These are phyloP conservation scores for Triplophysa rosa DNA, from an alignment of 2,113 vertebrate genomes.

Conservation along the genomic window DNA sequence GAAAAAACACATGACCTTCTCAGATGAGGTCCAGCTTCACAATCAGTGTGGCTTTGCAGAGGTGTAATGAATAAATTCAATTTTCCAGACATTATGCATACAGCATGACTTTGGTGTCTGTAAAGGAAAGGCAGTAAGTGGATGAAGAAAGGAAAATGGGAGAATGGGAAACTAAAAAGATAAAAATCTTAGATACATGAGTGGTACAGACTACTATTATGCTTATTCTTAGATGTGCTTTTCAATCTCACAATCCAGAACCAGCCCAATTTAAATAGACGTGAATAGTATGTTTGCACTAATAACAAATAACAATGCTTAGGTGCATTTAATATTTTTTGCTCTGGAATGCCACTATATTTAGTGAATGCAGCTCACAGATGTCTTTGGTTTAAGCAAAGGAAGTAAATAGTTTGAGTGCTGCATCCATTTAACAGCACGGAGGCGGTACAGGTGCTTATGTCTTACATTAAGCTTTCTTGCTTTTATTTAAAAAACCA, in stretches of 20 bases:
- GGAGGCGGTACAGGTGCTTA: slow-evolving; percentile 20
- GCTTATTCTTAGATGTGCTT: too few relatives aligned
- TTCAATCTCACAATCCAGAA: too few relatives aligned
- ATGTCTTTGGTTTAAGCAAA: background rate
- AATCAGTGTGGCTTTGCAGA: slow-evolving; percentile 18
- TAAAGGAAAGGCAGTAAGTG: background rate
- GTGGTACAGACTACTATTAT: background rate
- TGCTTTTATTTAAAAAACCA: background rate
- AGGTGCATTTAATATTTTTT: background rate
- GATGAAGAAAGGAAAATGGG: background rate
- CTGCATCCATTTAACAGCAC: background rate
- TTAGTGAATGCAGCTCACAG: too few relatives aligned
- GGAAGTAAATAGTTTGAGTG: slow-evolving; percentile 6
- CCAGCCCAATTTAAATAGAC: too few relatives aligned
- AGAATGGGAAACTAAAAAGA: slow-evolving; percentile 3
- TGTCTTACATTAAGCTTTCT: slow-evolving; percentile 11
- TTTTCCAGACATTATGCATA: background rate
- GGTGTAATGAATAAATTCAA: background rate
- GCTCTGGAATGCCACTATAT: background rate
- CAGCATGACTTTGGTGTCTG: background rate
- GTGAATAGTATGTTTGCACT: background rate
- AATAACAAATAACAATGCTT: too few relatives aligned
- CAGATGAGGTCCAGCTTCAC: slow-evolving; percentile 6
- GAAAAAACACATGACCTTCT: slow-evolving; percentile 11
- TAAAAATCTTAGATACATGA: background rate